Base-by-base conservation (phyloP, 2,113 vertebrate species). In the Catharus minimus region DNA sequence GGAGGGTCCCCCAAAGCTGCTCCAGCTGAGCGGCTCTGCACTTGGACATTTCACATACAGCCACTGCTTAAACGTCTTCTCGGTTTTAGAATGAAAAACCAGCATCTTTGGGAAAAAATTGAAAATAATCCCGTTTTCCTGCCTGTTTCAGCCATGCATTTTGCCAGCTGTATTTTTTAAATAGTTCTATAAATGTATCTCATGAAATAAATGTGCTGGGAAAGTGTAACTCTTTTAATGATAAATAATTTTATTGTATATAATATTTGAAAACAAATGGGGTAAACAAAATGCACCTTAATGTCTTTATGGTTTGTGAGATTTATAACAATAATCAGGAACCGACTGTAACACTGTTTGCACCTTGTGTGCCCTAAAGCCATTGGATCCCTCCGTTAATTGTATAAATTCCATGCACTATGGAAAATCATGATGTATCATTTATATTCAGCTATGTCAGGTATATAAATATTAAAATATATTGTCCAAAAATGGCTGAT, bases 381-480 rank as follows among this genome's bases (percentile, higher is more conserved):
- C 97, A 97, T 95, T 94, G 97, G 94, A 96, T 97, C 94, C 95
- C 93, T 93, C 86, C 26, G 95, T 97, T 97, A 97, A 97, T 98
- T 97, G 97, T 97, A 94, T 97, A 97, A 97, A 97, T 97, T 97
- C 97, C 94, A 84, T 76, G 96, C 95, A 88, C 97, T 97, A 95
- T 96, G 96, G 97, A 97, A 97, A 98, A 97, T 96, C 93, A 89
- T 64, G 81, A 95, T 95, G 95, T 91, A 95, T 97, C 97, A 97
- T 98, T 98, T 97, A 97, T 98, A 98, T 97, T 97, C 97, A 79
- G 95, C 83, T 80, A 95, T 98, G 97, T 96, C 97, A 97, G 96
- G 96, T 97, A 89, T 98, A 98, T 98, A 98, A 98, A 98, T 98
- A 98, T 98, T 98, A 98, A 98, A 98, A 97, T 97, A 96, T 97